Evolutionary conservation across 1,140 invertebrate genomes (phyloP).

Genomic region (Oncopodura yosiiana): DNA sequence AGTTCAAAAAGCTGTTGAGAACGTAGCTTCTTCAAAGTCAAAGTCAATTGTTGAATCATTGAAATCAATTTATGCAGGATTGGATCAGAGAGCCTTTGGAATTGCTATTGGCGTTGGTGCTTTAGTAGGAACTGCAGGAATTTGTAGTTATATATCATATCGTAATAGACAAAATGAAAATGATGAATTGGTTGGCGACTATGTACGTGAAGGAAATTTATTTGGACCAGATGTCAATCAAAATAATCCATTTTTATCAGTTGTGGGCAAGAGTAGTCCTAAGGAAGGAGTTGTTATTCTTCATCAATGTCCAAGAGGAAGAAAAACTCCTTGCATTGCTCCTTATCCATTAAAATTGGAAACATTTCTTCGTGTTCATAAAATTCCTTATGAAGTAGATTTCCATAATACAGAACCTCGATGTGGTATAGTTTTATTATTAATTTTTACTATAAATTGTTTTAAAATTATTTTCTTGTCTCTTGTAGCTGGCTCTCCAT

Average conservation of each 20-base stretch:
- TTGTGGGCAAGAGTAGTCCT: not conserved
- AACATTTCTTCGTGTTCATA: constrained; percentile 28
- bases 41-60: no score
- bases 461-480: constrained; percentile 1
- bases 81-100: no score
- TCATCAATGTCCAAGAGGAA: constrained; percentile 27
- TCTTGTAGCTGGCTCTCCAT: constrained; percentile 7
- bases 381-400: constrained; percentile 26
- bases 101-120: no score
- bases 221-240: no score
- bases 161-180: no score
- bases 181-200: not conserved
- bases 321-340: constrained; percentile 31
- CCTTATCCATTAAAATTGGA: constrained; percentile 30
- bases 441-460: no score
- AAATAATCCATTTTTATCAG: not conserved
- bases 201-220: not conserved
- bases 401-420: not conserved
- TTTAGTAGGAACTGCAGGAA: no score
- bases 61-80: no score
- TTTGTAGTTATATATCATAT: no score
- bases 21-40: no score
- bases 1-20: no score
- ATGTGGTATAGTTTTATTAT: no score
- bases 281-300: constrained; percentile 17